A percentile compares a stretch with the other conserved stretches of the same genome.
Conservation (phyloP, 2,113 vertebrate species). For the Eulacestoma nigropectus region DNA sequence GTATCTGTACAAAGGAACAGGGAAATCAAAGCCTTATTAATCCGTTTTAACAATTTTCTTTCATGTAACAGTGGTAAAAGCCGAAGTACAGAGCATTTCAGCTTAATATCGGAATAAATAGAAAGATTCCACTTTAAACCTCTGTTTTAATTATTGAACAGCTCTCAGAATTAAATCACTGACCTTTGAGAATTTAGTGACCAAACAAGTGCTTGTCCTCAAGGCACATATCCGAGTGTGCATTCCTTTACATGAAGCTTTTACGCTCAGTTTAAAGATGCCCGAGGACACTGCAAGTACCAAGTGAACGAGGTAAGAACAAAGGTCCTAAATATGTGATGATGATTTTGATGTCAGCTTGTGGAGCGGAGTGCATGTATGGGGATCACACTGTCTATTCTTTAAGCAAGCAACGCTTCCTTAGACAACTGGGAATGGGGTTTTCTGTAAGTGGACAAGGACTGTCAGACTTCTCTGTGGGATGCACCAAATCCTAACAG, state of each 20-base stretch:
- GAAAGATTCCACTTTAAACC: neutral
- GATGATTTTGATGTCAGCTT: neutral
- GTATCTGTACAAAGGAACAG: neutral
- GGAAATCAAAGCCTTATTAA: neutral
- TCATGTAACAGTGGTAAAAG: neutral
- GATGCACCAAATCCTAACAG: neutral
- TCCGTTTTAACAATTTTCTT: neutral
- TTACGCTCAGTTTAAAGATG: neutral
- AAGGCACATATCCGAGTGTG: neutral
- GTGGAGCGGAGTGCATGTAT: neutral
- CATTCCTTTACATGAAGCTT: neutral
- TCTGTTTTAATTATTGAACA: slow-evolving; percentile 65
- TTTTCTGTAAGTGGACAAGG: neutral
- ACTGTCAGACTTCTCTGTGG: neutral
- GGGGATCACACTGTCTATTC: neutral
- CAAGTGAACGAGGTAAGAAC: slow-evolving; percentile 45
- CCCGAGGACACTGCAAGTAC: neutral
- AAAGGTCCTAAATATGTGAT: neutral
- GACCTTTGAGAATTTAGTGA: slow-evolving; percentile 54
- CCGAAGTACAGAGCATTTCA: neutral
- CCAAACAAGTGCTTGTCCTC: slow-evolving; percentile 24
- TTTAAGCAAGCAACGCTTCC: neutral
- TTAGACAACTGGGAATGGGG: neutral
- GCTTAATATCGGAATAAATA: slow-evolving; percentile 22
- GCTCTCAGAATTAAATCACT: slow-evolving; percentile 34